Evolutionary conservation across 2,113 vertebrate genomes (phyloP).

Genomic region (Lamprotornis superbus): DNA sequence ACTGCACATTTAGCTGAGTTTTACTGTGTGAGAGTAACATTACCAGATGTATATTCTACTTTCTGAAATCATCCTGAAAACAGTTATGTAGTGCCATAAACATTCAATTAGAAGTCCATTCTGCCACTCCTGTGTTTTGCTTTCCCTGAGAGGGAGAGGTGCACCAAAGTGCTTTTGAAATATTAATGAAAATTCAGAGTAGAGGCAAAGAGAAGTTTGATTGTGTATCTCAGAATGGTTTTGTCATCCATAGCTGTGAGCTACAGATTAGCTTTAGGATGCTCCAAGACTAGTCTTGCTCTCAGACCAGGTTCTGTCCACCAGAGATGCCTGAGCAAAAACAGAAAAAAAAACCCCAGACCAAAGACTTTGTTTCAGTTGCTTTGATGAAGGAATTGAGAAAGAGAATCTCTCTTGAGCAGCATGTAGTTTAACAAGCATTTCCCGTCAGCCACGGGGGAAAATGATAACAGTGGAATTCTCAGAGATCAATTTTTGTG

Average conservation of each 20-base stretch:
- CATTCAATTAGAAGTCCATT: not conserved
- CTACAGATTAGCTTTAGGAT: not conserved
- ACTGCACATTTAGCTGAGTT: not conserved
- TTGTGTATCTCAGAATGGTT: not conserved
- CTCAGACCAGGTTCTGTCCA: not conserved
- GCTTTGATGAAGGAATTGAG: not conserved
- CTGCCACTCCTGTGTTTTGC: not conserved
- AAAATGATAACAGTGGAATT: slow-evolving; percentile 44
- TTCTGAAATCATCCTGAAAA: not conserved
- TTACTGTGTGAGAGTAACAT: not conserved
- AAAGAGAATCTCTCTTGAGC: slow-evolving; percentile 14
- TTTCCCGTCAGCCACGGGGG: not conserved
- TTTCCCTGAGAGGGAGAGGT: not conserved
- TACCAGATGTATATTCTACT: not conserved
- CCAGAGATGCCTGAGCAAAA: not conserved
- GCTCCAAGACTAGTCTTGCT: not conserved
- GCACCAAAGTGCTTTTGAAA: not conserved
- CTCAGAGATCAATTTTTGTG: slow-evolving; percentile 47
- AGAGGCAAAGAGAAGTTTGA: not conserved
- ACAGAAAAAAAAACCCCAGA: not conserved
- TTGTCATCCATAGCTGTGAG: not conserved
- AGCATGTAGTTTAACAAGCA: not conserved
- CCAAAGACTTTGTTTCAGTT: not conserved
- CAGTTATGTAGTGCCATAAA: not conserved
- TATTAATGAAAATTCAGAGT: not conserved